Percentiles rank a stretch among this genome's conserved stretches.
Conservation (phyloP, 2,888 invertebrate species). For the Pterostichus niger region DNA sequence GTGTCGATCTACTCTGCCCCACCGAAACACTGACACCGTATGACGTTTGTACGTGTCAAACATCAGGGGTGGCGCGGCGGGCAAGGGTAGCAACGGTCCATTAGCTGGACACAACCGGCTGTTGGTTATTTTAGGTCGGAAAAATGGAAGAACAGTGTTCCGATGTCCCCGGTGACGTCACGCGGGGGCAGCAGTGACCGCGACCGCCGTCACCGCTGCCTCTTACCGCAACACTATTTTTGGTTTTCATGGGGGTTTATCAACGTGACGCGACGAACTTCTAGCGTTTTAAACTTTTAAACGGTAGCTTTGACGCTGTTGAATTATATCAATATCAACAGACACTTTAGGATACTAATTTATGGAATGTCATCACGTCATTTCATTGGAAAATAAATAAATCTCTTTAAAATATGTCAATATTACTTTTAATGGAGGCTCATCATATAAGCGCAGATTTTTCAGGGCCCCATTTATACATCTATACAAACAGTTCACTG, state of each 20-base stretch:
- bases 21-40: background rate
- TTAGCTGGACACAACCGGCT: slow-evolving; percentile 72
- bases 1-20: slow-evolving; percentile 11
- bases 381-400: too few relatives aligned
- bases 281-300: slow-evolving; percentile 28
- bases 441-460: too few relatives aligned
- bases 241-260: slow-evolving; percentile 20
- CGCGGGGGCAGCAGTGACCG: slow-evolving; percentile 6
- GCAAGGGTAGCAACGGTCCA: slow-evolving; percentile 69
- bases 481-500: too few relatives aligned
- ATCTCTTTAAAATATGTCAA: too few relatives aligned
- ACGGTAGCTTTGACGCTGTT: background rate
- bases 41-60: slow-evolving; percentile 9
- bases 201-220: slow-evolving; percentile 5
- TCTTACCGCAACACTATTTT: slow-evolving; percentile 53
- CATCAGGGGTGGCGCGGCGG: background rate
- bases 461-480: too few relatives aligned
- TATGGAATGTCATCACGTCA: background rate
- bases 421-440: too few relatives aligned
- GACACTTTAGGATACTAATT: background rate
- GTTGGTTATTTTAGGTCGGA: slow-evolving; percentile 74
- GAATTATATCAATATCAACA: background rate
- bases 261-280: slow-evolving; percentile 19
- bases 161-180: slow-evolving; percentile 71
- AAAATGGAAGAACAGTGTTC: slow-evolving; percentile 75